Percentiles rank a stretch among this genome's conserved stretches.
These are phyloP conservation scores for Beroe ovata DNA, from an alignment of 37 sponge, comb jelly and placozoan genomes.

Conservation along the genomic window DNA sequence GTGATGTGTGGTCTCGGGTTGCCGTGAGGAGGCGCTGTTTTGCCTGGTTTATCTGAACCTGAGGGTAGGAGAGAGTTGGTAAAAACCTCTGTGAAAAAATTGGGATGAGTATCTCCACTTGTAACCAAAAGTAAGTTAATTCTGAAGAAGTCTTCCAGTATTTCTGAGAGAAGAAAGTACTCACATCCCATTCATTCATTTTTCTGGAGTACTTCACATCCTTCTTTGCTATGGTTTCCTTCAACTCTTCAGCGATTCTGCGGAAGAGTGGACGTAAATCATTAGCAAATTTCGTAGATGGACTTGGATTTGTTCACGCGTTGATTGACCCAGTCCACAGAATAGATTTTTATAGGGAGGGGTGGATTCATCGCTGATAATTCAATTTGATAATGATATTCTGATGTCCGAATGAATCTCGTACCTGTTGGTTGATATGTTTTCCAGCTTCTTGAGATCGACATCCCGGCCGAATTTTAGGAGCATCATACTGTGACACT, in stretches of 20 bases:
- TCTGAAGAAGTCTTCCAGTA: too few relatives aligned
- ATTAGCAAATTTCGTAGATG: too few relatives aligned
- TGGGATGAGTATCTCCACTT: not conserved
- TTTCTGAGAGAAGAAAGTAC: not conserved
- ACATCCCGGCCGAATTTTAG: constrained; percentile 96
- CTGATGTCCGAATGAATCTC: not conserved
- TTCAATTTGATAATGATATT: too few relatives aligned
- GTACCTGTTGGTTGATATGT: constrained; percentile 73
- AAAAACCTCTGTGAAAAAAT: not conserved
- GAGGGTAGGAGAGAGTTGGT: not conserved
- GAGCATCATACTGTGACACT: constrained; percentile 82
- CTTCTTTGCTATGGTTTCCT: constrained; percentile 70
- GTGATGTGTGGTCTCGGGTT: constrained; percentile 79
- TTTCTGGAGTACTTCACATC: constrained; percentile 50
- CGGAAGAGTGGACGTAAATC: too few relatives aligned
- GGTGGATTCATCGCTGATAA: too few relatives aligned
- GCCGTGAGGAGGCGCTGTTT: constrained; percentile 71
- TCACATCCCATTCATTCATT: constrained; percentile 67
- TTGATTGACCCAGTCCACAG: too few relatives aligned
- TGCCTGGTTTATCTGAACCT: constrained; percentile 74
- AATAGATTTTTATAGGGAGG: too few relatives aligned
- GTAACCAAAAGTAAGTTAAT: constrained; percentile 2
- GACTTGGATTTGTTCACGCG: too few relatives aligned
- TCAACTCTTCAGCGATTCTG: constrained; percentile 76
- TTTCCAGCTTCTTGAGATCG: constrained; percentile 85